Evolutionary conservation across 2,113 vertebrate species (phyloP), one percentile per base, ranked within the genome.

Genomic region (Neolamprologus toae): DNA sequence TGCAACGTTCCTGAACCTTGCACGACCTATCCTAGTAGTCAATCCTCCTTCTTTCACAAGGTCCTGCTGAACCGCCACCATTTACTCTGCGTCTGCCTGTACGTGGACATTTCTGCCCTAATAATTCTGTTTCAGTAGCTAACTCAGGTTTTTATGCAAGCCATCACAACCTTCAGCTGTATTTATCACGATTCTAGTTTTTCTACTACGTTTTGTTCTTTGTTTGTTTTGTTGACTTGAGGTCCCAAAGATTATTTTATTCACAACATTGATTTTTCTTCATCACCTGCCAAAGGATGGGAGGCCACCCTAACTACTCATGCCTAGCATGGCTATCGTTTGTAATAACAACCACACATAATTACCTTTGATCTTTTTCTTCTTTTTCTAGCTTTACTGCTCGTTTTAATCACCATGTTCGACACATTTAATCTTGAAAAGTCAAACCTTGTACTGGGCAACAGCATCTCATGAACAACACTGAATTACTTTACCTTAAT

Each of bases 401-500:
- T 13, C 19, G 2, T 37, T 21, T 66, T 37, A 66, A 66, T 66
- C 17, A 37, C 33, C 33, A 35, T 37, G 10, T 37, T 66, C 0
- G 3, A 66, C 31, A 37, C 17, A 66, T 37, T 35, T 37, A 37
- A 66, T 66, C 61, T 66, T 66, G 9, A 66, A 66, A n/a, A 35
- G 61, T 37, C 33, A 8, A 11, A 68, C 33, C 19, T 3, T 68
- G 33, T 0, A 4, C 33, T 21, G 33, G 7, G 33, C 19, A 14
- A 40, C 35, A 37, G 19, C 3, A 0, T 2, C 63, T 40, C 19
- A 13, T 14, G 63, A 68, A 21, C 0, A 68, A 1, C 11, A 21
- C 33, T 21, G 33, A 40, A 68, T 37, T 21, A 13, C 63, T n/a
- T 63, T 3, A 61, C 3, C 3, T 63, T 40, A 68, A 0, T 7